phyloP scores from a whole-genome alignment of 64 coral and sea anemone genomes.

The Anthopleura sola region DNA sequence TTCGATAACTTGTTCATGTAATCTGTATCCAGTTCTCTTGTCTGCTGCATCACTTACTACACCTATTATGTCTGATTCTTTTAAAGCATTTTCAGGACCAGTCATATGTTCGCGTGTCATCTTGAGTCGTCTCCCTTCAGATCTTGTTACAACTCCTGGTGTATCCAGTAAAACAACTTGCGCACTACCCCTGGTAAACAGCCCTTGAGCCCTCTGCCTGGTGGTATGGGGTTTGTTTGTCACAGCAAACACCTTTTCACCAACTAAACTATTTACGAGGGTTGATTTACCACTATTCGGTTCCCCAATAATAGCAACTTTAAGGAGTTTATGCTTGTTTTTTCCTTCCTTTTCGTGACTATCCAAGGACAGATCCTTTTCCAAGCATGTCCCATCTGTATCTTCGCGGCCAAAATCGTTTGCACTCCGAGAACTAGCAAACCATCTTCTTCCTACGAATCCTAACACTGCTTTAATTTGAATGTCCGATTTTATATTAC shows the following conservation, averaged over 20 bases:
- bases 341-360: conserved; percentile 13
- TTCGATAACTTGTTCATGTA: conserved; percentile 72
- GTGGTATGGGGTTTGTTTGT: conserved; percentile 91
- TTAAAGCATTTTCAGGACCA: conserved; percentile 72
- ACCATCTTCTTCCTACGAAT: neutral
- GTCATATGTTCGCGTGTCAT: conserved; percentile 89
- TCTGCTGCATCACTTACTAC: conserved; percentile 73
- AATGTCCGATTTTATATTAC: neutral
- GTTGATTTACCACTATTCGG: conserved; percentile 97
- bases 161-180: conserved; percentile 91
- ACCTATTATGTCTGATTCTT: conserved; percentile 77
- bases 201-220: conserved; percentile 66
- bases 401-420: neutral
- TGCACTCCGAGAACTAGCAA: neutral
- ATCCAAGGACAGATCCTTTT: neutral
- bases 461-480: neutral
- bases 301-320: conserved; percentile 92
- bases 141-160: conserved; percentile 69
- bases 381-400: neutral
- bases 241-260: conserved; percentile 83
- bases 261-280: conserved; percentile 80
- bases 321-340: conserved; percentile 50
- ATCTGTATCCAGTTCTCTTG: conserved; percentile 59
- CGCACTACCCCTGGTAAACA: conserved; percentile 48
- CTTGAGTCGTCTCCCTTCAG: conserved; percentile 72